Conservation (phyloP, 2,113 vertebrate species). For the Columba janthina region DNA sequence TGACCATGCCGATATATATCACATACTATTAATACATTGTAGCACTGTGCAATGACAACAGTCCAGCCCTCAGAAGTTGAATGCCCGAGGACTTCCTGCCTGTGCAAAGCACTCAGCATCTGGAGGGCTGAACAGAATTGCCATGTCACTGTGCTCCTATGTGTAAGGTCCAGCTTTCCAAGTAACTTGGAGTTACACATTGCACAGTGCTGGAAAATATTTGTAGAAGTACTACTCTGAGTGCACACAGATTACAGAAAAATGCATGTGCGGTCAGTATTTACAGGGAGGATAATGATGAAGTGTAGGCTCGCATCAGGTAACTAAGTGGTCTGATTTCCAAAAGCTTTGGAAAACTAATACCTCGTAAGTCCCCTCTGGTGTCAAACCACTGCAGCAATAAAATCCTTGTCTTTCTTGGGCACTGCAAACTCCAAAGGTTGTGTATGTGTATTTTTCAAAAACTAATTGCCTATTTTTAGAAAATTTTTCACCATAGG, state of each 20-base stretch:
- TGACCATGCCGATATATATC: not conserved
- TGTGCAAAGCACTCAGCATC: not conserved
- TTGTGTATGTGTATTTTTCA: not conserved
- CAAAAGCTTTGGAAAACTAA: not conserved
- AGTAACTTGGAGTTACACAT: not conserved
- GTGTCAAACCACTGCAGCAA: not conserved
- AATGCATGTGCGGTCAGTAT: accelerated
- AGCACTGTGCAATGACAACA: not conserved
- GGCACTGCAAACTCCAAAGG: not conserved
- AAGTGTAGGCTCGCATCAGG: not conserved
- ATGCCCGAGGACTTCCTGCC: not conserved
- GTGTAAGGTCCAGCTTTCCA: not conserved
- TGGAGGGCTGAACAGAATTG: not conserved
- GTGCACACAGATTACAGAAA: not conserved
- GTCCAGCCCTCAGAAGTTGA: not conserved
- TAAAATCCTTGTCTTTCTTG: not conserved
- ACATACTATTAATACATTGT: not conserved
- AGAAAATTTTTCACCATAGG: not conserved
- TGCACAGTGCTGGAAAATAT: not conserved
- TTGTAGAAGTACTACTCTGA: not conserved
- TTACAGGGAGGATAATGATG: not conserved
- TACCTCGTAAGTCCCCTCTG: not conserved
- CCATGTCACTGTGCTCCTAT: accelerated
- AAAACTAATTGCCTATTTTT: not conserved
- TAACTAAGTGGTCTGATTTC: not conserved